These are phyloP conservation scores for Acyrthosiphon pisum DNA, from an alignment of 1,140 invertebrate genomes.

Conservation along the genomic window DNA sequence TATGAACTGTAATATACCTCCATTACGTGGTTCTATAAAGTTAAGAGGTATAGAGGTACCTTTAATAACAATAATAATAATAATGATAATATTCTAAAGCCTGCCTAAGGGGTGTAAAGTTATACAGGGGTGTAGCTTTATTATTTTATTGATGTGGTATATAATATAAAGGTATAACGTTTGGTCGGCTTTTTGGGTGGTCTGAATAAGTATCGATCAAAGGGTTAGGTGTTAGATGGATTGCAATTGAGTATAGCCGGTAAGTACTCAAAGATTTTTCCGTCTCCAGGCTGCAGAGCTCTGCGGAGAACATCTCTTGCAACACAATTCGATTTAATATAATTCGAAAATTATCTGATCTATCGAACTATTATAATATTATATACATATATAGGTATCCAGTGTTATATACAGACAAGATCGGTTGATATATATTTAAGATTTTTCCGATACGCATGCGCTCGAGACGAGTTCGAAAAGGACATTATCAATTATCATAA, in stretches of 20 bases:
- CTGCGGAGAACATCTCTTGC: neutral
- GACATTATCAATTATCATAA: neutral
- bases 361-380: neutral
- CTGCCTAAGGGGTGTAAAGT: neutral
- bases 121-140: neutral
- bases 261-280: neutral
- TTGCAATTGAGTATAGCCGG: neutral
- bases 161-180: neutral
- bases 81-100: neutral
- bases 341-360: neutral
- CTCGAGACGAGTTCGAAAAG: neutral
- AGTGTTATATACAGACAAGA: neutral
- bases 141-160: neutral
- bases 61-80: neutral
- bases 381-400: neutral
- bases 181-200: slow-evolving; percentile 15
- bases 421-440: neutral
- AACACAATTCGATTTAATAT: neutral
- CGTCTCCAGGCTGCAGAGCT: neutral
- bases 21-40: neutral
- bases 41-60: neutral
- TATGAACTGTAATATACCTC: neutral
- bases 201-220: neutral
- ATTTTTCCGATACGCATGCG: neutral
- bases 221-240: neutral